Evolutionary conservation across 2,113 vertebrate species (phyloP).

Genomic region (Terrapene triunguis): DNA sequence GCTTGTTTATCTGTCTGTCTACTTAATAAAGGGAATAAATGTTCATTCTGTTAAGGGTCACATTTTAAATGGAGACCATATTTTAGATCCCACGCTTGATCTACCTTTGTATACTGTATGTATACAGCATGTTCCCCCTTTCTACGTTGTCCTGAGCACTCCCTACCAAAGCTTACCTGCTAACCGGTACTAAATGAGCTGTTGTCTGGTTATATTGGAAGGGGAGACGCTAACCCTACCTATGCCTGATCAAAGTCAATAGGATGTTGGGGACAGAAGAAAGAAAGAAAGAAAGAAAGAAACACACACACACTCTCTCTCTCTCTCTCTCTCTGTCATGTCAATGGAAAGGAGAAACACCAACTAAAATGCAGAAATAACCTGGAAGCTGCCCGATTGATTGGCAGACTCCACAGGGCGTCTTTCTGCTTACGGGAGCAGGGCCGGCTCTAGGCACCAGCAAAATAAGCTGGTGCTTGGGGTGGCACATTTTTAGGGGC

Average conservation of each 20-base stretch:
- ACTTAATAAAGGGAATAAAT: slow-evolving; percentile 33
- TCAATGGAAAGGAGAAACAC: background rate
- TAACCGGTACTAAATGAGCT: background rate
- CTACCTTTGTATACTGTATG: background rate
- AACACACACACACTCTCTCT: no score
- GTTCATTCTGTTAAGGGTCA: slow-evolving; percentile 10
- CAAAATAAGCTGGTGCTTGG: no score
- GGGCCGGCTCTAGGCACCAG: no score
- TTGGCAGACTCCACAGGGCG: background rate
- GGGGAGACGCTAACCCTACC: background rate
- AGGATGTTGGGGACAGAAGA: background rate
- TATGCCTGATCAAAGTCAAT: background rate
- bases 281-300: no score
- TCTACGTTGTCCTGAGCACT: background rate
- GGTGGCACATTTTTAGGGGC: no score
- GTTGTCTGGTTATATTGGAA: background rate
- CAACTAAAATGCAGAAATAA: background rate
- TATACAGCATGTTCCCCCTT: background rate
- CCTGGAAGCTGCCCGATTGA: background rate
- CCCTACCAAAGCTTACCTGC: background rate
- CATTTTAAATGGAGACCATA: background rate
- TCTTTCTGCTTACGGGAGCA: background rate
- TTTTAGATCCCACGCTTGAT: background rate
- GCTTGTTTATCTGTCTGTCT: background rate
- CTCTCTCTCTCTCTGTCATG: background rate